Base-by-base conservation (phyloP, 1,140 invertebrate genomes). In the Drosophila mauritiana region DNA sequence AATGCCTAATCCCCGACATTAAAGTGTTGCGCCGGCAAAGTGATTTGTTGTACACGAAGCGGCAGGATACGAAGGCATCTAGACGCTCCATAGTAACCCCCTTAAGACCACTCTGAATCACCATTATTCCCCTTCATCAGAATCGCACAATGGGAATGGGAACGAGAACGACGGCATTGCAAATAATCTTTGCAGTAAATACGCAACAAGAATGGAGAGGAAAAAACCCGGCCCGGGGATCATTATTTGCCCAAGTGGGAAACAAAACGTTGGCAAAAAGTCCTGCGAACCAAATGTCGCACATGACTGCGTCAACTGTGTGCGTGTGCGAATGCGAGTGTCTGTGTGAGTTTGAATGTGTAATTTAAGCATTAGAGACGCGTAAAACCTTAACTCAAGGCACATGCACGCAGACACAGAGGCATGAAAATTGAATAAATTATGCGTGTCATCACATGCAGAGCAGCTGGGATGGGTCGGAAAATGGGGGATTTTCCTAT, bases 131-230 rank as follows among this genome's bases (percentile, higher is more conserved):
- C 73, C 73, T 59, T 67, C 73, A 67, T 65, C 53, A 54, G 49
- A 31, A 69, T 17, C 51, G 64, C 65, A 80, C 84, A 80, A 74
- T 74, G 20, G 20, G 20, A 22, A 22, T 0, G 2, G 20, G 20
- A 22, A 15, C 46, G 46, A 31, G 25, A 31, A 49, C 84, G 65
- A 54, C 65, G 77, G 77, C 80, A 90, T 80, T 89, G 85, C 84
- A 90, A 89, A 89, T 89, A 89, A 89, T 89, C 84, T 90, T 89
- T 88, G 83, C 83, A 89, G 84, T 84, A 80, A 89, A 88, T 88
- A 83, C 84, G 75, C 72, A 88, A 69, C 81, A 73, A 65, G 63
- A 74, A 61, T 51, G 68, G 48, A 52, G 53, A 53, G 45, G 25
- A 45, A 72, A 51, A 57, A 49, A 58, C 57, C 68, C 81, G 83